Conservation (phyloP, 23 tunicate species). For the Botrylloides violaceus region DNA sequence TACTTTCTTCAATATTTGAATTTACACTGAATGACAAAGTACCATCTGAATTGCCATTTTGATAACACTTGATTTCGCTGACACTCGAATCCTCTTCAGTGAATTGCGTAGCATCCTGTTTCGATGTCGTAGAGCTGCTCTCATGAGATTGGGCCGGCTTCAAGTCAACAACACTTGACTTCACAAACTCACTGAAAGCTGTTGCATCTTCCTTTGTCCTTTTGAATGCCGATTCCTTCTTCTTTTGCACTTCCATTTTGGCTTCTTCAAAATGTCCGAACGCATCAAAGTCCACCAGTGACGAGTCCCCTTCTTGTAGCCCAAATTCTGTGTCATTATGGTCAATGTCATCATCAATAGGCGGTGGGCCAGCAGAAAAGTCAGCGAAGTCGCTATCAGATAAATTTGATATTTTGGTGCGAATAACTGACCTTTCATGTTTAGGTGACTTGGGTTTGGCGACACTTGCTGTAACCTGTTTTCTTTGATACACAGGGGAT, state of each 20-base stretch:
- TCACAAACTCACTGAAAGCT: slow-evolving; percentile 23
- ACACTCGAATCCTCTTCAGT: not conserved
- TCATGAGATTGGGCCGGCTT: not conserved
- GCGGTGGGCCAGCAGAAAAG: slow-evolving; percentile 43
- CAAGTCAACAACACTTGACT: not conserved
- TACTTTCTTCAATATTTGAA: not conserved
- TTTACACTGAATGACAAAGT: not conserved
- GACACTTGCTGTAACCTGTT: too few species aligned
- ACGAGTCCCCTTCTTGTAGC: slow-evolving; percentile 56
- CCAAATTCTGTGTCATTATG: slow-evolving; percentile 22
- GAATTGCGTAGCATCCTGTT: not conserved
- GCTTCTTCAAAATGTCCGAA: slow-evolving; percentile 29
- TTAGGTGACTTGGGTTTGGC: not conserved
- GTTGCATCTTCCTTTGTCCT: slow-evolving; percentile 1
- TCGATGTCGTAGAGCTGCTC: not conserved
- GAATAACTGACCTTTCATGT: not conserved
- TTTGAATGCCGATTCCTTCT: not conserved
- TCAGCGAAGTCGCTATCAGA: slow-evolving; percentile 33
- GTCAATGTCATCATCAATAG: slow-evolving; percentile 16
- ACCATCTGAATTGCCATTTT: not conserved
- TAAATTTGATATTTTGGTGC: not conserved
- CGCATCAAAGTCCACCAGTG: slow-evolving; percentile 54
- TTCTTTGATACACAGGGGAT: not conserved
- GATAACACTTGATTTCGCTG: not conserved
- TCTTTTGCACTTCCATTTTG: not conserved